phyloP scores from a whole-genome alignment of 2,888 invertebrate species.

The Hyalella azteca region DNA sequence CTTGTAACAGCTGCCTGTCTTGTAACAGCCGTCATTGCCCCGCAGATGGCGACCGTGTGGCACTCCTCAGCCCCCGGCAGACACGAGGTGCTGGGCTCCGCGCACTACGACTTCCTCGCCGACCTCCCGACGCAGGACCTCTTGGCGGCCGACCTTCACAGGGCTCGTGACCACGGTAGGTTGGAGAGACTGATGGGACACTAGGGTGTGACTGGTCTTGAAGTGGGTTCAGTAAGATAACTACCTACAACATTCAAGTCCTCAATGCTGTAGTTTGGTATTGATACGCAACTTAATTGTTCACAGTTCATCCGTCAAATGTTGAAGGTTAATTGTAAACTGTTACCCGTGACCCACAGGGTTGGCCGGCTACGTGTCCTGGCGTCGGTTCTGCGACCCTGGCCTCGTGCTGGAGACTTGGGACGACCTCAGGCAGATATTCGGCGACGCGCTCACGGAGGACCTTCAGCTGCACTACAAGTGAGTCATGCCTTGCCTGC shows the following conservation, averaged over 20 bases:
- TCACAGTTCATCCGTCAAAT: too few relatives aligned
- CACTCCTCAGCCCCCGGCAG: not conserved
- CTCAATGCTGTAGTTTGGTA: too few relatives aligned
- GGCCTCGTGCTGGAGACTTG: conserved; percentile 43
- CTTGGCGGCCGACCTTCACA: conserved; percentile 55
- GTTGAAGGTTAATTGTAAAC: too few relatives aligned
- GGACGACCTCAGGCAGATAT: conserved; percentile 47
- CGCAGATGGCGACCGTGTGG: conserved; percentile 55
- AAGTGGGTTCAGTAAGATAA: too few relatives aligned
- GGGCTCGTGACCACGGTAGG: conserved; percentile 52
- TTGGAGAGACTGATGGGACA: not conserved
- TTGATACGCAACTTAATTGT: too few relatives aligned
- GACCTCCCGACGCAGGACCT: conserved; percentile 48
- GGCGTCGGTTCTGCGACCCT: conserved; percentile 53
- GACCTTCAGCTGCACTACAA: conserved; percentile 48
- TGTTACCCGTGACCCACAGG: conserved; percentile 16
- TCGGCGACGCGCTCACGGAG: conserved; percentile 41
- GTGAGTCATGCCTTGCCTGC: conserved; percentile 48
- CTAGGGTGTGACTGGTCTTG: too few relatives aligned
- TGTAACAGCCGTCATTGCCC: too few relatives aligned
- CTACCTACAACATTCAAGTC: too few relatives aligned
- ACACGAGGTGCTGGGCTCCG: not conserved
- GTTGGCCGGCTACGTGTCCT: conserved; percentile 44
- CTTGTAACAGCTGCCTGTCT: too few relatives aligned
- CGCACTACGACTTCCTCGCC: conserved; percentile 47